A percentile compares a stretch with the other conserved stretches of the same genome.
phyloP scores from a whole-genome alignment of 2,113 vertebrate genomes.

The Strigops habroptila region DNA sequence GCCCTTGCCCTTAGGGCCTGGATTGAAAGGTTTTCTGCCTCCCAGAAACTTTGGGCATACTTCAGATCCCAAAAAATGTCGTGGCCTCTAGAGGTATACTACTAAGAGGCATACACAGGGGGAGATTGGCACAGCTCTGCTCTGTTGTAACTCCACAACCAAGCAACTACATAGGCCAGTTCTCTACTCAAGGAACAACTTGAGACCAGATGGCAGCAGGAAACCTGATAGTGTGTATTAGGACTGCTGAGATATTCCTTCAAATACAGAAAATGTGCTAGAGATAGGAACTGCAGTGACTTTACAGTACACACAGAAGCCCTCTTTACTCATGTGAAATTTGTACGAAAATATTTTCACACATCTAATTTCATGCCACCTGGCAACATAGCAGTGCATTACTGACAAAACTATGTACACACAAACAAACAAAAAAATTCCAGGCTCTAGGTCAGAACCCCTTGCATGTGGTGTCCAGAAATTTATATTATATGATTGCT shows the following conservation, averaged over 20 bases:
- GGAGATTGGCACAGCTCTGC: neutral
- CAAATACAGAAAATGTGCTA: neutral
- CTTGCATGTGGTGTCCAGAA: fast-evolving
- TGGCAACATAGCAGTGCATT: neutral
- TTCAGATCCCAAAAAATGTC: neutral
- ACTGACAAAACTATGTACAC: neutral
- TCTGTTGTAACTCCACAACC: neutral
- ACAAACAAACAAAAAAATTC: neutral
- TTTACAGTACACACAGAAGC: neutral
- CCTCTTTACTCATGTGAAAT: neutral
- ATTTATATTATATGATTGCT: neutral
- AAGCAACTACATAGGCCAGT: neutral
- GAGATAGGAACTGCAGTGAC: neutral
- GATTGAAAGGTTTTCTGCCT: neutral
- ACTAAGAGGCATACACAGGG: neutral
- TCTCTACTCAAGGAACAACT: neutral
- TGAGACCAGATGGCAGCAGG: neutral
- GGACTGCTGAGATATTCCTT: neutral
- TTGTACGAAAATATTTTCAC: neutral
- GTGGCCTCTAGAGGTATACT: neutral
- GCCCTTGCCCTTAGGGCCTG: neutral
- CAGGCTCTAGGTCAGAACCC: neutral
- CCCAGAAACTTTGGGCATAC: neutral
- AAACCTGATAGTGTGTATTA: neutral
- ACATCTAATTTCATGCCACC: neutral